A percentile compares a stretch with the other conserved stretches of the same genome.
Conservation (phyloP, 2,113 vertebrate genomes). For the Trichomycterus rosablanca region DNA sequence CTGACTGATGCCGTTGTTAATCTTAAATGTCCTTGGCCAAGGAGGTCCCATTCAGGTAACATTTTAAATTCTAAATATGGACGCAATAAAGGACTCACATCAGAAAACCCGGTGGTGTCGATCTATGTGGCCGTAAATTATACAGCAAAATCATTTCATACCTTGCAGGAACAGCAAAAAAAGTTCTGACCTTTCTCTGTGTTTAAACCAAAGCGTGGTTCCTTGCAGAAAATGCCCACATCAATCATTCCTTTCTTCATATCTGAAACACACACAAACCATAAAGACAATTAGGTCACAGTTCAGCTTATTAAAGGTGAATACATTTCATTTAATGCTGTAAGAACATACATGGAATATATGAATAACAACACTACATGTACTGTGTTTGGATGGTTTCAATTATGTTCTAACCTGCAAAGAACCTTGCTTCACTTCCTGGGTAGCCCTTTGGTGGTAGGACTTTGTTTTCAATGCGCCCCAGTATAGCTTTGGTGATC, state of each 20-base stretch:
- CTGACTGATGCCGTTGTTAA: not conserved
- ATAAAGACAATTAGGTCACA: not conserved
- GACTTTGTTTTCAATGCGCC: slow-evolving; percentile 82
- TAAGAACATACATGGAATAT: not conserved
- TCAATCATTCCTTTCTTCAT: slow-evolving; percentile 91
- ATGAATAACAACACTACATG: not conserved
- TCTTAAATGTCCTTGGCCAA: slow-evolving; percentile 4
- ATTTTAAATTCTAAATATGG: slow-evolving; percentile 10
- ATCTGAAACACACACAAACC: slow-evolving; percentile 61
- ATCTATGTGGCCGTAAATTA: no score
- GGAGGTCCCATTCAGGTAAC: not conserved
- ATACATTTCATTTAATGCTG: not conserved
- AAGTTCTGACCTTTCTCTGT: slow-evolving; percentile 83
- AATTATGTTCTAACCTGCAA: slow-evolving; percentile 68
- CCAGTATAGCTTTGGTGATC: slow-evolving; percentile 86
- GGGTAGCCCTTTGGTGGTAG: slow-evolving; percentile 82
- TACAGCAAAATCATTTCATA: not conserved
- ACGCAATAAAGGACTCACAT: not conserved
- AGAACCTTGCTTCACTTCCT: slow-evolving; percentile 75
- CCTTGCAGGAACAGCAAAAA: not conserved
- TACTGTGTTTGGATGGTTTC: not conserved
- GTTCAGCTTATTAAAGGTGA: not conserved
- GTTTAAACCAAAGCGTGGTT: slow-evolving; percentile 71
- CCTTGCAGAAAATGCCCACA: slow-evolving; percentile 85
- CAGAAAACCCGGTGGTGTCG: no score